phyloP scores from a whole-genome alignment of 2,113 vertebrate genomes.

The Bettongia penicillata region DNA sequence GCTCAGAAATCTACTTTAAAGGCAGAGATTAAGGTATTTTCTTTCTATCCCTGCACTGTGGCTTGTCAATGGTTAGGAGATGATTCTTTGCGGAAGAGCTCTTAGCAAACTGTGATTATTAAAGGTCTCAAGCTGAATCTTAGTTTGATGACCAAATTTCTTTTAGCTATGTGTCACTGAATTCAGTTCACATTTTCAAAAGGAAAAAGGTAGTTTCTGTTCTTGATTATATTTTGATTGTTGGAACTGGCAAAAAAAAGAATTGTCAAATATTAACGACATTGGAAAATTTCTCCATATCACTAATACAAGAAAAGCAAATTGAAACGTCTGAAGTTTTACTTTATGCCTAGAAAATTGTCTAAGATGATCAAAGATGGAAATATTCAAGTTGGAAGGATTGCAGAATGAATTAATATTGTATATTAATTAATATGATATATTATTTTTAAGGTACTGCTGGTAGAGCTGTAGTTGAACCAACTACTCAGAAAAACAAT shows the following conservation, averaged over 20 bases:
- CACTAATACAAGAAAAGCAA: neutral
- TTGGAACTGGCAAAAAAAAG: neutral
- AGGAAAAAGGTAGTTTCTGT: neutral
- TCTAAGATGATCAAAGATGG: neutral
- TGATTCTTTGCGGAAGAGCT: neutral
- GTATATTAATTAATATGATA: neutral
- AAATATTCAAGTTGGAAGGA: neutral
- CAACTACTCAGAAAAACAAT: neutral
- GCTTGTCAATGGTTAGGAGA: neutral
- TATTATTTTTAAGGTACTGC: neutral
- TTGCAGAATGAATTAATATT: neutral
- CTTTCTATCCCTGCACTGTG: neutral
- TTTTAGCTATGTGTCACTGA: neutral
- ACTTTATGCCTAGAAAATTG: neutral
- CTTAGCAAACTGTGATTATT: neutral
- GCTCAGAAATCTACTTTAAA: neutral
- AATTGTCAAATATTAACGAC: neutral
- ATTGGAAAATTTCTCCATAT: neutral
- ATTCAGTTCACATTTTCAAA: neutral
- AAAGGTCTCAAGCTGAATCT: neutral
- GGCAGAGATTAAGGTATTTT: neutral
- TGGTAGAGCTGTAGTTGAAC: neutral
- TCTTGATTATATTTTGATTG: slow-evolving; percentile 8
- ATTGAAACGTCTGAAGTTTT: neutral
- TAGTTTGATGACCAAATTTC: neutral